Evolutionary conservation across 1,140 invertebrate species (phyloP), one percentile per base, ranked within the genome.

Genomic region (Ephestia elutella): DNA sequence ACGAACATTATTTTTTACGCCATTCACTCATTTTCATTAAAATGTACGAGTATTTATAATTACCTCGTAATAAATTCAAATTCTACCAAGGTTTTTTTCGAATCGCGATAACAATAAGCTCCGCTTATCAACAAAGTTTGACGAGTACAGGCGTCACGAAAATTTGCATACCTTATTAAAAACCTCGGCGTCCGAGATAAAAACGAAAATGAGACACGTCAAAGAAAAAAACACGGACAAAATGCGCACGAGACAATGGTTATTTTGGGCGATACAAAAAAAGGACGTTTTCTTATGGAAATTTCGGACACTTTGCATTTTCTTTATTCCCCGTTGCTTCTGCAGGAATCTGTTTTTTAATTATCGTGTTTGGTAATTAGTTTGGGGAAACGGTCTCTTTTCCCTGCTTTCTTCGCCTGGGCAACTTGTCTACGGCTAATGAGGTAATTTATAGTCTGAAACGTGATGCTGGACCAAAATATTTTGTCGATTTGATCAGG

Each of bases 361-460:
- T 86, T 85, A 87, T 81, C 83, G 79, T 84, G 83, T 86, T 87
- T 86, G 80, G 82, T 85, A 87, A 87, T 87, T 87, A 87, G 83
- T 86, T 87, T 85, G 71, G 76, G 80, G 77, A 82, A 82, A 85
- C 78, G 82, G 79, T 84, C 78, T 76, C 38, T 68, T 78, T 78
- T 80, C 79, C 69, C 72, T 67, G 62, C 71, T 82, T 74, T 78
- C 73, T 71, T 63, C 4, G 19, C 65, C 65, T 64, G 65, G 67
- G 66, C 76, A 87, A 87, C 81, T 87, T 86, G 82, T 83, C 82
- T 80, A 63, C 70, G 66, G 57, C 72, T 87, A 87, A 87, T 86
- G 80, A 86, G 73, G 65, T 84, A 80, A 87, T 87, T 87, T 84
- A 87, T 84, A 85, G 77, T 82, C 81, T 17, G 18, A 49, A 49